A percentile compares a stretch with the other conserved stretches of the same genome.
phyloP scores from a whole-genome alignment of 2,113 vertebrate species.

The Amblyornis subalaris region DNA sequence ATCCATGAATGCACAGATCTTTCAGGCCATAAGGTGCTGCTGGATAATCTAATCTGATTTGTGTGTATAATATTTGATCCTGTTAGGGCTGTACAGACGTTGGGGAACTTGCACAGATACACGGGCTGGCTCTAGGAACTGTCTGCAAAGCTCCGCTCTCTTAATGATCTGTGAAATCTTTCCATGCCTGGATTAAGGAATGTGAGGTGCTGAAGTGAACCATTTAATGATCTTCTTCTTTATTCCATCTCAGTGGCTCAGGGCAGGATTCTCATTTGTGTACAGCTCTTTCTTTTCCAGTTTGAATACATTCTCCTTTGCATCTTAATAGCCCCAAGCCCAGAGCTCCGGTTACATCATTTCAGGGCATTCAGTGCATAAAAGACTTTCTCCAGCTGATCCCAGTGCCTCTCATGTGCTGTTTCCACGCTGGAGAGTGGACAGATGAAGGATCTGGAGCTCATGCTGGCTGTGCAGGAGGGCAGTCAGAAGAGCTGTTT shows the following conservation, averaged over 20 bases:
- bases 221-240: constrained; percentile 26
- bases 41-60: not conserved
- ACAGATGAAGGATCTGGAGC: not conserved
- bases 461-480: not conserved
- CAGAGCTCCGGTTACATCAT: not conserved
- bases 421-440: not conserved
- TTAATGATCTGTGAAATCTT: constrained; percentile 8
- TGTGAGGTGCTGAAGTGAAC: not conserved
- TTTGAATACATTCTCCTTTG: constrained; percentile 20
- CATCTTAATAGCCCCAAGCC: constrained; percentile 11
- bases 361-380: not conserved
- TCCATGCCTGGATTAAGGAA: constrained; percentile 1
- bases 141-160: not conserved
- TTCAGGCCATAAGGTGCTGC: not conserved
- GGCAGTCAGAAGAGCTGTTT: not conserved
- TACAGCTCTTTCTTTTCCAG: not conserved
- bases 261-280: not conserved
- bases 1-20: not conserved
- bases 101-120: not conserved
- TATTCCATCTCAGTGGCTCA: not conserved
- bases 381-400: not conserved
- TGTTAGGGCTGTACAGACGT: not conserved
- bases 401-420: not conserved
- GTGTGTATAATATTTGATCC: not conserved
- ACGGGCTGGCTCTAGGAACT: not conserved